phyloP scores from a whole-genome alignment of 2,797 vertebrate genomes.

The Balearica regulorum region DNA sequence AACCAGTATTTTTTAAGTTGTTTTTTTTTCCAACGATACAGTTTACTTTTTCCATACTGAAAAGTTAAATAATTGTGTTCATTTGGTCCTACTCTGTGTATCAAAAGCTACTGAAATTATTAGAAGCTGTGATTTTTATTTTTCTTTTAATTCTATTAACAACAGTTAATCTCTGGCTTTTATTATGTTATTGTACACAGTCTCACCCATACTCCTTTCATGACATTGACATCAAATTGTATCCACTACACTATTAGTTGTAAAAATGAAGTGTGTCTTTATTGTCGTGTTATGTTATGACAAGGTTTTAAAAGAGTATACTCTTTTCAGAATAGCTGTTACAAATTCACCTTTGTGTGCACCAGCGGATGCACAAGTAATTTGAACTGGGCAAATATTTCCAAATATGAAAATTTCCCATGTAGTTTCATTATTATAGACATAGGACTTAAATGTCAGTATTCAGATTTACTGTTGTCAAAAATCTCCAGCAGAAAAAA shows the following conservation, averaged over 20 bases:
- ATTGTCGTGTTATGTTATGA: background rate
- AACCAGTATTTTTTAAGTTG: background rate
- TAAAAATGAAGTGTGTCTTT: background rate
- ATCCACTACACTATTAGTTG: background rate
- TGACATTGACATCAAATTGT: background rate
- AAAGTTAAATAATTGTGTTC: background rate
- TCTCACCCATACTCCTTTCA: background rate
- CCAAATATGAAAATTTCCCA: background rate
- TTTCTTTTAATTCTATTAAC: background rate
- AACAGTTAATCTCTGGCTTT: background rate
- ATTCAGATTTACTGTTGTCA: background rate
- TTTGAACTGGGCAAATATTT: background rate
- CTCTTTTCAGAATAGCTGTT: background rate
- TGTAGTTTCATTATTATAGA: background rate
- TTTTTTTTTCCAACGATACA: background rate
- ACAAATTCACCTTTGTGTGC: background rate
- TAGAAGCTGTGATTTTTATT: background rate
- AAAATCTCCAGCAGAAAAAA: background rate
- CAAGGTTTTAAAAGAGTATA: conserved; percentile 1
- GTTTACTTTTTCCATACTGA: background rate
- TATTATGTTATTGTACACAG: background rate
- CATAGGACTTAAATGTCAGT: background rate
- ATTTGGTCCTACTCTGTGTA: background rate
- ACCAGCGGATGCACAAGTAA: background rate
- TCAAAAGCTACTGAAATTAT: background rate